Evolutionary conservation across 2,797 vertebrate genomes (phyloP).

Genomic region (Parambassis ranga): DNA sequence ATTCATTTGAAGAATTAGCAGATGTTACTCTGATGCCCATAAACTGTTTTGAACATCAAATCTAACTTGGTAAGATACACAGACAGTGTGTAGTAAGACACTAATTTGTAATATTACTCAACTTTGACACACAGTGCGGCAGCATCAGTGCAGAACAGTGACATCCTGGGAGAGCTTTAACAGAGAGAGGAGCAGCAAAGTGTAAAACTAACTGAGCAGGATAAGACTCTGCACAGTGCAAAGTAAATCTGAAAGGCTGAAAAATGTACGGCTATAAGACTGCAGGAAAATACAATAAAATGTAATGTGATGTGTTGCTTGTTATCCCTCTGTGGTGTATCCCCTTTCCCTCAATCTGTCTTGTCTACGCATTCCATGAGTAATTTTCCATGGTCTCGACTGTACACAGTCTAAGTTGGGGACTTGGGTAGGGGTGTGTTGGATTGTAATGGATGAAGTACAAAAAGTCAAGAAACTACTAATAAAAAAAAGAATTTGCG

Average conservation of each 20-base stretch:
- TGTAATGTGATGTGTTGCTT: slow-evolving; percentile 6
- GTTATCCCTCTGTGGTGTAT: not conserved
- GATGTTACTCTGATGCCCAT: not conserved
- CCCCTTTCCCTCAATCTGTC: not conserved
- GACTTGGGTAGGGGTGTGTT: not conserved
- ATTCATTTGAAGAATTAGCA: slow-evolving; percentile 10
- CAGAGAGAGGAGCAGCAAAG: not conserved
- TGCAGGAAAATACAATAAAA: not conserved
- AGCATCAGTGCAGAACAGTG: not conserved
- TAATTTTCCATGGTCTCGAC: too few species aligned
- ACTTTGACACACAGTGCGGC: not conserved
- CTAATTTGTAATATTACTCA: not conserved
- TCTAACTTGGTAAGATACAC: not conserved
- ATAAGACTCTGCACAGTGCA: not conserved
- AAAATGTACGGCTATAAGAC: not conserved
- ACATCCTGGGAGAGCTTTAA: not conserved
- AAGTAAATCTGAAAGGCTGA: not conserved
- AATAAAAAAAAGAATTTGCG: not conserved
- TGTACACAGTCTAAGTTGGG: too few species aligned
- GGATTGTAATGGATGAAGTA: not conserved
- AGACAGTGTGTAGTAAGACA: not conserved
- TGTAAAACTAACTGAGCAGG: not conserved
- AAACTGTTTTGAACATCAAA: not conserved
- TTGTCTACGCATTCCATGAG: too few species aligned
- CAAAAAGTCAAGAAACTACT: not conserved